Conservation (phyloP, 2,113 vertebrate genomes). For the Pteronura brasiliensis region DNA sequence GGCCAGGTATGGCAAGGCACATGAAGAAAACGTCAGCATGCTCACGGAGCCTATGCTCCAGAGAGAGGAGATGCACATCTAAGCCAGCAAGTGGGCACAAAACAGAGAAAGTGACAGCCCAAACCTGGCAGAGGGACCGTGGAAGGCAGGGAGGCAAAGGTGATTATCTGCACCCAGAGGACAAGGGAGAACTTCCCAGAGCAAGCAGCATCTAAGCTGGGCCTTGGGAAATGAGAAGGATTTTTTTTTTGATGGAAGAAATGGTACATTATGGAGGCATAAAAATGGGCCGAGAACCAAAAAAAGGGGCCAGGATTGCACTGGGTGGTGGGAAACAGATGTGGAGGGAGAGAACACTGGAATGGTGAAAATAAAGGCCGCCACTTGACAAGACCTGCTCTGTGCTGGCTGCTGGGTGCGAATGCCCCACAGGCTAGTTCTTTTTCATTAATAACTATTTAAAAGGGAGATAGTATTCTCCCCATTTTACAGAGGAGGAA, state of each 20-base stretch:
- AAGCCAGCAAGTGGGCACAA: not conserved
- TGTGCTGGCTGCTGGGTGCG: not conserved
- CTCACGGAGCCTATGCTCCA: not conserved
- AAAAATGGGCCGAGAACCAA: not conserved
- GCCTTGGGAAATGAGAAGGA: not conserved
- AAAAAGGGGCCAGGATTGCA: not conserved
- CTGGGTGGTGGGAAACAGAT: not conserved
- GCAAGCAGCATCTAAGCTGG: not conserved
- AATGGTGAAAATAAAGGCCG: not conserved
- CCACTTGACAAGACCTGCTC: not conserved
- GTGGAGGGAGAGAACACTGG: not conserved
- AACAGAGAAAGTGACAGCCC: not conserved
- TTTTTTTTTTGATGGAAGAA: not conserved
- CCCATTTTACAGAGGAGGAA: conserved; percentile 31
- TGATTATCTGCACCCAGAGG: not conserved
- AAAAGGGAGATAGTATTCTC: not conserved
- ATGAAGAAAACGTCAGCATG: not conserved
- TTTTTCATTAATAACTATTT: not conserved
- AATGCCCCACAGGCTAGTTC: not conserved
- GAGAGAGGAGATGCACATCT: not conserved
- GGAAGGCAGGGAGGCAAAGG: not conserved
- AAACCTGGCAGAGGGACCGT: not conserved
- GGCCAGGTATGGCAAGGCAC: not conserved
- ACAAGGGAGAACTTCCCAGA: not conserved
- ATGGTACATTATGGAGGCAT: not conserved